Conservation (phyloP, 2,797 vertebrate species). For the Octomys mimax region DNA sequence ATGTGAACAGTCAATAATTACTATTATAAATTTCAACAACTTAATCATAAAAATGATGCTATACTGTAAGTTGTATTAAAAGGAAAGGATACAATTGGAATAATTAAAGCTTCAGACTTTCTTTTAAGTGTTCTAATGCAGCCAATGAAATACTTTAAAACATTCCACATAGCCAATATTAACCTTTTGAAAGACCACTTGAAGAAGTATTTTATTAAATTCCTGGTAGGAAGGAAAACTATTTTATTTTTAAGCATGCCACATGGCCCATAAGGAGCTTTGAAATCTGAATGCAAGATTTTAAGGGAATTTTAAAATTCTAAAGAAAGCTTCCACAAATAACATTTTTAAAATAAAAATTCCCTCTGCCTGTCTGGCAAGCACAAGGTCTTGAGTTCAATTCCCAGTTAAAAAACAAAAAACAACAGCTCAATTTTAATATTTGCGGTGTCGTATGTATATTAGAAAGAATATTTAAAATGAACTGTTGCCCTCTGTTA, state of each 20-base stretch:
- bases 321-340: neutral
- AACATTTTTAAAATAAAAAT: neutral
- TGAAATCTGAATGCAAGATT: neutral
- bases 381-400: too few species aligned
- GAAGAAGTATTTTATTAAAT: neutral
- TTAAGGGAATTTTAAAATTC: neutral
- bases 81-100: neutral
- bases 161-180: neutral
- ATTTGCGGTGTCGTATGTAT: neutral
- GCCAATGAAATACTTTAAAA: neutral
- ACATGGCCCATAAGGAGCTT: neutral
- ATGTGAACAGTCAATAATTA: neutral
- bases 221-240: neutral
- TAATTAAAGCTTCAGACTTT: neutral
- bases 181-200: neutral
- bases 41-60: neutral
- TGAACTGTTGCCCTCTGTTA: neutral
- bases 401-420: too few species aligned
- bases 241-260: neutral
- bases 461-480: neutral
- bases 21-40: neutral
- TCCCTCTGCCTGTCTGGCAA: too few species aligned
- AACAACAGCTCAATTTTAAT: neutral
- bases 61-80: neutral
- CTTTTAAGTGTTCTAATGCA: slow-evolving; percentile 2